Evolutionary conservation across 2,797 vertebrate species (phyloP).

Genomic region (Pempheris klunzingeri): DNA sequence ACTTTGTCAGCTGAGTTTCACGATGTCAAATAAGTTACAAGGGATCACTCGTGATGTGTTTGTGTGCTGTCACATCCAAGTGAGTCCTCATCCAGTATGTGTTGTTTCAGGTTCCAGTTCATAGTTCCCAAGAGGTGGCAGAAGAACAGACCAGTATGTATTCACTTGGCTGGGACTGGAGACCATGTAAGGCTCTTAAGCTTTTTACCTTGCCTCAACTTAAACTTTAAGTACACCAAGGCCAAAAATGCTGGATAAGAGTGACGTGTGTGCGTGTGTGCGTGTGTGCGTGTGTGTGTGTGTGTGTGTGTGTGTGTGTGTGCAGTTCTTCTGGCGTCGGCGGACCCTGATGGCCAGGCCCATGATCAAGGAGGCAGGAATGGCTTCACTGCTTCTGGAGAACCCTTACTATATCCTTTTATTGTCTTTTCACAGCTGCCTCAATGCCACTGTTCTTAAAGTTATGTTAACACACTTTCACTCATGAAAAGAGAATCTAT

Average conservation of each 20-base stretch:
- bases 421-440: neutral
- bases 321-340: constrained; percentile 95
- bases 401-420: constrained; percentile 99
- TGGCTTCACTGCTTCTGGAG: constrained; percentile 96
- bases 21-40: neutral
- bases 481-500: too few relatives aligned
- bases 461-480: too few relatives aligned
- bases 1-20: neutral
- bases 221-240: neutral
- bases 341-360: constrained; percentile 95
- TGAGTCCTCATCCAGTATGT: constrained; percentile 8
- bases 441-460: too few relatives aligned
- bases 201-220: neutral
- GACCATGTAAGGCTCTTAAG: constrained; percentile 90
- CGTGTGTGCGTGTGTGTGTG: neutral
- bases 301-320: constrained; percentile 19
- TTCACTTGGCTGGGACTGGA: constrained; percentile 97
- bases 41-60: neutral
- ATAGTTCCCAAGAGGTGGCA: constrained; percentile 95
- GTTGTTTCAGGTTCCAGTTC: constrained; percentile 92
- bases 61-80: neutral
- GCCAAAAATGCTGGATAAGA: neutral
- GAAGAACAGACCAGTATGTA: constrained; percentile 93
- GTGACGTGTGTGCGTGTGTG: constrained; percentile 4
- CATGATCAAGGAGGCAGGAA: constrained; percentile 97